Evolutionary conservation across 2,888 invertebrate genomes (phyloP), one percentile per base, ranked within the genome.

Genomic region (Ophioninae sp.): DNA sequence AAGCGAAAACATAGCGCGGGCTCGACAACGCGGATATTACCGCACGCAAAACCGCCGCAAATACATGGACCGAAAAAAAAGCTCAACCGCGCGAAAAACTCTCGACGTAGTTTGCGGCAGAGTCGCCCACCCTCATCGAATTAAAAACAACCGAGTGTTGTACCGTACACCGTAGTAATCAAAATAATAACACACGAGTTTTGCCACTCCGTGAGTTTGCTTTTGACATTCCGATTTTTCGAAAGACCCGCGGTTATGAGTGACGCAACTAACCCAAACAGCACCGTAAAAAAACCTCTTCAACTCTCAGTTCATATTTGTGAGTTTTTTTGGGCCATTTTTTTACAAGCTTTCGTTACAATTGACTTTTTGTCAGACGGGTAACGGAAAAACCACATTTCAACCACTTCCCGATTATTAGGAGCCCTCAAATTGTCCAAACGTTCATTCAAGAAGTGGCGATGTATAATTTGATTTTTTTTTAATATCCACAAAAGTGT

Each of bases 1-100:
- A 74, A 44, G 73, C 17, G 37, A 74, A 80, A 67, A 79, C 61
- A 64, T 74, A 41, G 57, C 57, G 23, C 20, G 57, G 41, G 50
- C 79, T 37, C 39, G 67, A 44, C 57, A 23, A 37, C 65, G 59
- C 59, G 44, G n/a, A 57, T 39, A 67, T 68, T 37, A 57, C 41
- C 61, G 44, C 75, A 41, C 56, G 37, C 64, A 50, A 74, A 74
- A 74, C 64, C 37, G 44, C 69, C 44, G 20, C 70, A 41, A 69
- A 70, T 17, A 44, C 57, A 44, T 57, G 75, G 39, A 21, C 56
- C 41, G 21, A 23, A 74, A 64, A 64, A 21, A 56, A 23, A 39
- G 20, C 39, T 0, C 39, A 6, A 57, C 37, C 20, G 39, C 39
- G 7, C 57, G 21, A 37, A 65, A 64, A 56, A 39, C 5, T 23